Base-by-base conservation (phyloP, 2,113 vertebrate species). In the Perca fluviatilis region DNA sequence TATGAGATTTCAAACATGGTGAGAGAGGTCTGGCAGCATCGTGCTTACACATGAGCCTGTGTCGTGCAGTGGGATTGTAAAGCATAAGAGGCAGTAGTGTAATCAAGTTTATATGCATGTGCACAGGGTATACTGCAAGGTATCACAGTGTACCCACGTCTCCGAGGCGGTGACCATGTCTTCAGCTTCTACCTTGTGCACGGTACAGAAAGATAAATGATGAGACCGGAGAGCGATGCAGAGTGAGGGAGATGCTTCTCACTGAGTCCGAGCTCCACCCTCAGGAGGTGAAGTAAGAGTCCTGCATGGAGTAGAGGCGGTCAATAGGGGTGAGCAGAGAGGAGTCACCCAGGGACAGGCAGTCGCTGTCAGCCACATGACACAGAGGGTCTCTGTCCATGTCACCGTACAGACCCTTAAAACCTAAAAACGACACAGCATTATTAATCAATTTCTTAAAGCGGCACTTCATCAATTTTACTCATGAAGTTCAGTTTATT, bases 251-350 rank as follows among this genome's bases (percentile, higher is more conserved):
- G 60, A 67, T 2, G 6, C 36, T 68, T 58, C 54, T 63, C 18
- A 47, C 23, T 49, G 71, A 74, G 65, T 69, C 62, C 1, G 14
- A 65, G 19, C 58, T 68, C 5, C 14, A 10, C 0, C 27, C 91
- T 99, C 97, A 99, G 81, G 98, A 98, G 73, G 98, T 96, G 86
- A 99, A 99, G 94, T 99, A 99, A 11, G 98, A 98, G 94, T 96
- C 98, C 94, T 99, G 98, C 98, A 99, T 99, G 86, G 98, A 99
- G 94, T 98, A 99, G 74, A 99, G 96, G 74, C 97, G 96, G 89
- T 99, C 98, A 2, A 99, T 99, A 40, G 98, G 98, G 78, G 98
- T 99, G 75, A 98, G 97, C 82, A 97, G 89, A 1, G 96, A 97
- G 0, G 95, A 85, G 3, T 97, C 97, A 0, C 94, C 93, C 0